Percentiles rank a stretch among this genome's conserved stretches.
These are phyloP conservation scores for Pararge aegeria DNA, from an alignment of 1,140 invertebrate genomes.

Conservation along the genomic window DNA sequence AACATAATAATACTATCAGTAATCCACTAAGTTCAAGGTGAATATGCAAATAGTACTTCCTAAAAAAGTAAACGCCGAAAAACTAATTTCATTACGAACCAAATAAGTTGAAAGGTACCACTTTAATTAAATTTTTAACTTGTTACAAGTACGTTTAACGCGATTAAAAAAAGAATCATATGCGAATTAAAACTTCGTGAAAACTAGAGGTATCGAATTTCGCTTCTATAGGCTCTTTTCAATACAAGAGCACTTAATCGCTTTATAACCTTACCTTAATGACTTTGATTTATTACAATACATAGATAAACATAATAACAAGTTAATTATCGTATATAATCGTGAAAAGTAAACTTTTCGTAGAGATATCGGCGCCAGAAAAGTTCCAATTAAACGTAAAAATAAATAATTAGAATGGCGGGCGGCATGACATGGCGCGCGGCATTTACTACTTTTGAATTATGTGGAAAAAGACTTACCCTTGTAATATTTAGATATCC, in stretches of 20 bases:
- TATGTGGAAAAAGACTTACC: conserved; percentile 42
- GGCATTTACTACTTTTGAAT: conserved; percentile 6
- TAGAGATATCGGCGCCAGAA: neutral
- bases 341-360: neutral
- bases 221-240: neutral
- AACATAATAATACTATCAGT: too few relatives aligned
- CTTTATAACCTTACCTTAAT: conserved; percentile 1
- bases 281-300: neutral
- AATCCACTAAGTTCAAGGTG: neutral
- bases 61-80: too few relatives aligned
- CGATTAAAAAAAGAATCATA: too few relatives aligned
- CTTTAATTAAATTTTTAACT: too few relatives aligned
- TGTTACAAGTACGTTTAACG: too few relatives aligned
- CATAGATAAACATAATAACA: neutral
- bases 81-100: too few relatives aligned
- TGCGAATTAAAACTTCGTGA: neutral
- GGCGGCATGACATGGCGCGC: conserved; percentile 67
- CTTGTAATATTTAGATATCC: conserved; percentile 29
- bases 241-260: neutral
- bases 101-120: too few relatives aligned
- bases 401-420: conserved; percentile 65
- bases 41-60: neutral
- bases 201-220: conserved; percentile 2
- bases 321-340: neutral
- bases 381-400: conserved; percentile 21